phyloP scores from a whole-genome alignment of 2,888 invertebrate genomes.

The Cheilosia soror region DNA sequence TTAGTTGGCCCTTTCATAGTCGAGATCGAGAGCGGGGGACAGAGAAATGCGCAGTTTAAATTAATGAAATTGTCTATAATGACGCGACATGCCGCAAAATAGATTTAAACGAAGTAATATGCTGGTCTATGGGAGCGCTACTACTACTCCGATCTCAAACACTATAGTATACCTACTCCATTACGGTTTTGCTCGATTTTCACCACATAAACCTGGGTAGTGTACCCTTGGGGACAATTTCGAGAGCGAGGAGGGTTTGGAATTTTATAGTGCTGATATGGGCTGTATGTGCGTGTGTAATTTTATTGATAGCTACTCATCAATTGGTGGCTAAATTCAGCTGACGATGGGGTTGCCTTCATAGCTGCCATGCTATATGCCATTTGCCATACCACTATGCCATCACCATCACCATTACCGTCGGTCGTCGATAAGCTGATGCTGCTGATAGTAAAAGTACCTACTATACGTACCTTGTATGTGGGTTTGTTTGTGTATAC shows the following conservation, averaged over 20 bases:
- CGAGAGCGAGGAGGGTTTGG: constrained; percentile 56
- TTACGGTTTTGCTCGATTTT: constrained; percentile 63
- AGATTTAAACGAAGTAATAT: constrained; percentile 74
- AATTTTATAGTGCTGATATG: constrained; percentile 63
- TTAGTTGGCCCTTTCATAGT: constrained; percentile 3
- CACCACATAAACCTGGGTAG: constrained; percentile 70
- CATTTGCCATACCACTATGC: constrained; percentile 1
- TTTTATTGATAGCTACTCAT: constrained; percentile 76
- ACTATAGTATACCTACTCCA: constrained; percentile 46
- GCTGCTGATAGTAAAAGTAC: constrained; percentile 38
- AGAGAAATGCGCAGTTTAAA: constrained; percentile 70
- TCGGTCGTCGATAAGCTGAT: constrained; percentile 45
- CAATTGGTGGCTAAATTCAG: constrained; percentile 73
- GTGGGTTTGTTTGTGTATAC: constrained; percentile 6
- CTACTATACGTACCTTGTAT: background rate
- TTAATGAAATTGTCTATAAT: constrained; percentile 74
- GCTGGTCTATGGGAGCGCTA: constrained; percentile 69
- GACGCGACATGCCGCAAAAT: constrained; percentile 72
- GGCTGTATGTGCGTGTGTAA: constrained; percentile 51
- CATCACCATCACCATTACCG: constrained; percentile 20
- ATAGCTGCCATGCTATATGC: background rate
- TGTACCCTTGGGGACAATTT: constrained; percentile 73
- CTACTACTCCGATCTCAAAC: constrained; percentile 40
- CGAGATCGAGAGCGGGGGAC: constrained; percentile 19
- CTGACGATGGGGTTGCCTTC: constrained; percentile 67